These are phyloP conservation scores for Paraescarpia echinospica DNA, from an alignment of 1,140 invertebrate genomes.

Conservation along the genomic window DNA sequence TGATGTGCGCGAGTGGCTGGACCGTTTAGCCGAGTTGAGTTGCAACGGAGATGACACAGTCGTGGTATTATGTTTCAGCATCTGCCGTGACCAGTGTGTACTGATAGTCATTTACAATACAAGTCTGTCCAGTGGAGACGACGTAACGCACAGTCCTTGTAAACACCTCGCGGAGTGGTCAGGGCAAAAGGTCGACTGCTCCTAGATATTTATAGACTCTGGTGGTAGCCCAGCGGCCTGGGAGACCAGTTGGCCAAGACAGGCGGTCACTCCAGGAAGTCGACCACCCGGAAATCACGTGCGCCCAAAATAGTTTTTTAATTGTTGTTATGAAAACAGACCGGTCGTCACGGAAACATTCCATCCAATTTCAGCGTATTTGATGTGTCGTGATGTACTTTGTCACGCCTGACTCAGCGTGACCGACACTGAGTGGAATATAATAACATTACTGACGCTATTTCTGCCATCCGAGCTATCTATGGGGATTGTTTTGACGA, in stretches of 20 bases:
- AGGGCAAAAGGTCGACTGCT: neutral
- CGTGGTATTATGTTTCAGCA: too few species aligned
- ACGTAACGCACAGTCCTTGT: neutral
- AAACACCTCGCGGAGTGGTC: neutral
- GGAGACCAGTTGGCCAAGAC: neutral
- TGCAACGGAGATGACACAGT: neutral
- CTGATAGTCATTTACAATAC: too few species aligned
- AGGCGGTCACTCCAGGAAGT: neutral
- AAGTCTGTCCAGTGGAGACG: too few species aligned
- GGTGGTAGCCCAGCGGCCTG: too few species aligned
- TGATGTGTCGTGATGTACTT: neutral
- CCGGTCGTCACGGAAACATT: neutral
- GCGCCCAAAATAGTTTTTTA: neutral
- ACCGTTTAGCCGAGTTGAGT: neutral
- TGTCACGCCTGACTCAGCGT: too few species aligned
- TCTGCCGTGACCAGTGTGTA: too few species aligned
- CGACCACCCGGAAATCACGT: neutral
- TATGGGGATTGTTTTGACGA: neutral
- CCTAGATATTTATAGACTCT: neutral
- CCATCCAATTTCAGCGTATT: neutral
- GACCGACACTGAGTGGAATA: too few species aligned
- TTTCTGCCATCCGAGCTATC: neutral
- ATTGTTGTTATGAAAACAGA: neutral
- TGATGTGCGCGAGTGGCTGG: neutral
- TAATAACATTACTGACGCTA: neutral